Evolutionary conservation across 2,888 invertebrate species (phyloP).

Genomic region (Heliconius erato): DNA sequence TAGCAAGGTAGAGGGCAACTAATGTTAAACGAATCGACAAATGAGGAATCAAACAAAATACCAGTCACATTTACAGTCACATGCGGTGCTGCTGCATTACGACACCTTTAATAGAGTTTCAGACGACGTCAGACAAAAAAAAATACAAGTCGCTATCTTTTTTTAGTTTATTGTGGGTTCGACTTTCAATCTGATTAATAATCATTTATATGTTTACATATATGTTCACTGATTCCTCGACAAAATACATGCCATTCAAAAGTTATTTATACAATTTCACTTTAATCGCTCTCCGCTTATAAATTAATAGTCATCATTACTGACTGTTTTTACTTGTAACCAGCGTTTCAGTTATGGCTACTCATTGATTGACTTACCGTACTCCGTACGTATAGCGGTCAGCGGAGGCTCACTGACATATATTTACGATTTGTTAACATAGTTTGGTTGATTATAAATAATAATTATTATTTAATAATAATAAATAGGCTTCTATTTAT

Average conservation of each 20-base stretch:
- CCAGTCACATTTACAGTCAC: no score
- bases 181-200: not conserved
- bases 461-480: conserved; percentile 10
- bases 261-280: not conserved
- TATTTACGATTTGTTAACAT: conserved; percentile 20
- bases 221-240: not conserved
- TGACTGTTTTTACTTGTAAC: conserved; percentile 37
- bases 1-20: no score
- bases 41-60: no score
- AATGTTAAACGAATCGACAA: no score
- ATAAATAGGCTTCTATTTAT: not conserved
- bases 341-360: conserved; percentile 37
- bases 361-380: conserved; percentile 42
- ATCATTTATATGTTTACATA: not conserved
- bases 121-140: not conserved
- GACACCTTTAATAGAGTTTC: no score
- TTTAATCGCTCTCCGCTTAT: not conserved
- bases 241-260: no score
- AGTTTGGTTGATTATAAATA: conserved; percentile 7
- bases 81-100: no score
- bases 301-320: conserved; percentile 21
- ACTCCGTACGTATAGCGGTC: conserved; percentile 36
- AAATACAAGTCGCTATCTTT: no score
- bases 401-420: conserved; percentile 29
- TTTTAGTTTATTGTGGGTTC: not conserved